These are phyloP conservation scores for Cosmorhoe ocellata DNA, from an alignment of 2,888 invertebrate species.

Conservation along the genomic window DNA sequence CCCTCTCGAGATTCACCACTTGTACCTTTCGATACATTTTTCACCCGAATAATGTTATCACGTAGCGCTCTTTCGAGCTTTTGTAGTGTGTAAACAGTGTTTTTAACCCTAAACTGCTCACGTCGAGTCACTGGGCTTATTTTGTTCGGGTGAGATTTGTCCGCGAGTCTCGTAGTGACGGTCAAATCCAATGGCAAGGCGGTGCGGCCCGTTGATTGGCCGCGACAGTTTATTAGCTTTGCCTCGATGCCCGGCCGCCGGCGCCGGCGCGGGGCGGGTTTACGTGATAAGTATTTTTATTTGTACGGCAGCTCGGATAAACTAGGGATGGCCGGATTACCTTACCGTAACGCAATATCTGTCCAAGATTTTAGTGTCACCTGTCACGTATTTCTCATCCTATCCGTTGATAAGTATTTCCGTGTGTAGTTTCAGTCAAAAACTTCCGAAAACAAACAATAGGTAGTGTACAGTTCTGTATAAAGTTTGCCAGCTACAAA, in stretches of 20 bases:
- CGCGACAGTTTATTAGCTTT: conserved; percentile 54
- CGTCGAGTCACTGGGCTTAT: conserved; percentile 22
- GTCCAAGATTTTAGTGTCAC: conserved; percentile 56
- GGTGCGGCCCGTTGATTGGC: conserved; percentile 50
- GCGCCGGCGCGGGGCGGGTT: conserved; percentile 41
- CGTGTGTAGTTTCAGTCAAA: too few relatives aligned
- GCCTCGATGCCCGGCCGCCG: conserved; percentile 44
- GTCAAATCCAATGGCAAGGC: conserved; percentile 50
- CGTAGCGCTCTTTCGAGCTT: conserved; percentile 48
- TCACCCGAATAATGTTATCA: conserved; percentile 72
- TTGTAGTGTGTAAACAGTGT: conserved; percentile 37
- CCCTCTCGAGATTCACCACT: conserved; percentile 66
- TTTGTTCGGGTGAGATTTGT: conserved; percentile 36
- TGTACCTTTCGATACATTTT: conserved; percentile 71
- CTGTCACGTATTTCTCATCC: conserved; percentile 35
- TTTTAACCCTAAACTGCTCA: conserved; percentile 38
- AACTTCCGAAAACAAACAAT: conserved; percentile 18
- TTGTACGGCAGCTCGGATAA: conserved; percentile 56
- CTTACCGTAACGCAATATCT: conserved; percentile 59
- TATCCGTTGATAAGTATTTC: background rate
- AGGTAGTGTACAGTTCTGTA: conserved; percentile 20
- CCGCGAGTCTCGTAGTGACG: conserved; percentile 32
- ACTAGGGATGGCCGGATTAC: conserved; percentile 48
- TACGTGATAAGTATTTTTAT: conserved; percentile 74
- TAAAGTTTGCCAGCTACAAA: conserved; percentile 26